These are phyloP conservation scores for Tipula helvola DNA, from an alignment of 2,888 invertebrate species.

Conservation along the genomic window DNA sequence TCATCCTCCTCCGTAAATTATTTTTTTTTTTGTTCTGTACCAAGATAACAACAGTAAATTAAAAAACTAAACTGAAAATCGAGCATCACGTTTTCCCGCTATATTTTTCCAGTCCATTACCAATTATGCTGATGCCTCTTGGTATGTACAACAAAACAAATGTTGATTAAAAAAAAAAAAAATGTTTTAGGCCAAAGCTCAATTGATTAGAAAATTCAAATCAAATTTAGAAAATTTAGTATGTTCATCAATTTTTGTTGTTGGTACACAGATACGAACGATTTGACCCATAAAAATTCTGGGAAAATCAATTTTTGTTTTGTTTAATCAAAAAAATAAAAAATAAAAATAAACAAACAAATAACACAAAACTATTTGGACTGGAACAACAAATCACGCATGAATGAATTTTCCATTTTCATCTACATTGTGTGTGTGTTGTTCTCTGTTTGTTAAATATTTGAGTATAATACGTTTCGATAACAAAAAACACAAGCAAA, in stretches of 20 bases:
- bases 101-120: background rate
- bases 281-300: background rate
- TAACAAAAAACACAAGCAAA: background rate
- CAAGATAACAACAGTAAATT: background rate
- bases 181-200: background rate
- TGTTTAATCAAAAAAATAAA: background rate
- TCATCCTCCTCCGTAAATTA: background rate
- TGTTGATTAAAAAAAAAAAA: background rate
- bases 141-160: background rate
- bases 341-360: background rate
- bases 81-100: background rate
- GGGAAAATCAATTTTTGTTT: background rate
- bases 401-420: background rate
- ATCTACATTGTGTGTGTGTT: background rate
- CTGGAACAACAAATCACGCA: background rate
- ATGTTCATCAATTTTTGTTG: background rate
- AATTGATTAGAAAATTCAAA: background rate
- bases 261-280: background rate
- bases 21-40: background rate
- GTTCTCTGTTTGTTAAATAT: background rate
- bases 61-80: background rate
- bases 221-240: background rate
- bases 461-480: background rate
- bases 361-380: background rate
- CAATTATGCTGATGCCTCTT: background rate